Conservation (phyloP, 1,140 invertebrate genomes). For the Bradysia coprophila region DNA sequence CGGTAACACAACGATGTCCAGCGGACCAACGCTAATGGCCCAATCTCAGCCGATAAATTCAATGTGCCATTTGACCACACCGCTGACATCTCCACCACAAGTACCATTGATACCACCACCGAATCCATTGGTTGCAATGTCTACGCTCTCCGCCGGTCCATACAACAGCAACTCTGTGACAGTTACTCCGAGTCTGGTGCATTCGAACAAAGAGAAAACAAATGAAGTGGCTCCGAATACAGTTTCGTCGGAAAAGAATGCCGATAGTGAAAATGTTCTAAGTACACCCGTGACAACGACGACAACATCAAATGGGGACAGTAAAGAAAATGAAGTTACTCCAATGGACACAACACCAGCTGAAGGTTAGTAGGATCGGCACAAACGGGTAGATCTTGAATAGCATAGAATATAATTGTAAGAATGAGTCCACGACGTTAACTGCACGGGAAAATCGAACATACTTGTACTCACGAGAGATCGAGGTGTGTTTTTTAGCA, state of each 20-base stretch:
- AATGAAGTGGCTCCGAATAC: not conserved
- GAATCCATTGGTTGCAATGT: constrained; percentile 21
- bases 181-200: constrained; percentile 7
- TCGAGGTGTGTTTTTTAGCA: too few species aligned
- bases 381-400: too few species aligned
- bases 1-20: not conserved
- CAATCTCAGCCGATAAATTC: not conserved
- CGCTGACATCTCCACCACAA: constrained; percentile 3
- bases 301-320: constrained; percentile 7
- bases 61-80: constrained; percentile 1
- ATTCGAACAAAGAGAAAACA: constrained; percentile 9
- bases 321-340: constrained; percentile 6
- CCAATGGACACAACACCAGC: too few species aligned
- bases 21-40: not conserved
- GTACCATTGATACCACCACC: constrained; percentile 9
- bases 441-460: too few species aligned
- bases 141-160: constrained; percentile 11
- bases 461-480: too few species aligned
- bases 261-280: not conserved
- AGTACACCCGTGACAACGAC: constrained; percentile 6
- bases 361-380: too few species aligned
- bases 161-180: constrained; percentile 5
- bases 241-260: not conserved
- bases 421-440: too few species aligned
- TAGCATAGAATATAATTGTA: too few species aligned